Base-by-base conservation (phyloP, 2,888 invertebrate genomes). In the Drosophila anomalata region DNA sequence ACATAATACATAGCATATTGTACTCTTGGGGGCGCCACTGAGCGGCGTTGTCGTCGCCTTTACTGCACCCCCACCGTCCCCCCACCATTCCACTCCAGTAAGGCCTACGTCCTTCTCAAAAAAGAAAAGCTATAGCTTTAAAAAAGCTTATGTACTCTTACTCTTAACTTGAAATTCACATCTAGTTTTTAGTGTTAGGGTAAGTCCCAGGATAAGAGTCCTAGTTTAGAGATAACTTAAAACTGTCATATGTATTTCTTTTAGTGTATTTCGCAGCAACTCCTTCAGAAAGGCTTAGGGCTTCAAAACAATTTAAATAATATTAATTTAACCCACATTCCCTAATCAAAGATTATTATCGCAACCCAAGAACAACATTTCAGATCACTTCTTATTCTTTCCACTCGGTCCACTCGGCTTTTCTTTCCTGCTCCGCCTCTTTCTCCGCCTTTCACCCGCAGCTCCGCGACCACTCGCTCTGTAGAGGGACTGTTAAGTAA, bases 401-500 rank as follows among this genome's bases (percentile, higher is more conserved):
- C 14, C 6, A 36, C 26, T 55, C 22, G 17, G 17, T 17, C 17
- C 17, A 17, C 7, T 14, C n/a, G n/a, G 11, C 20, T 33, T 53
- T 26, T 8, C 46, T 9, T 7, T 36, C 47, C 26, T 46, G 12
- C 36, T 17, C 26, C 14, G 17, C 33, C 51, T 31, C 44, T 36
- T n/a, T 41, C 36, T 26, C n/a, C 9, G 12, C 42, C 33, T 29
- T 29, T 42, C 47, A 29, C 7, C 26, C 33, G 26, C 36, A 31
- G 29, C 31, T 24, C 17, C 36, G 47, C 14, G 14, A 17, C 11
- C 1, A 1, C 36, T 11, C 26, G 26, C 33, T 33, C 46, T 47
- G 56, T 47, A 47, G 33, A 33, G 22, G 9, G 36, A 55, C 74
- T 80, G 78, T 80, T 84, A 78, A 54, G 41, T 65, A 53, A 51